Conservation (phyloP, 2,888 invertebrate genomes). For the Perizoma flavofasciatum region DNA sequence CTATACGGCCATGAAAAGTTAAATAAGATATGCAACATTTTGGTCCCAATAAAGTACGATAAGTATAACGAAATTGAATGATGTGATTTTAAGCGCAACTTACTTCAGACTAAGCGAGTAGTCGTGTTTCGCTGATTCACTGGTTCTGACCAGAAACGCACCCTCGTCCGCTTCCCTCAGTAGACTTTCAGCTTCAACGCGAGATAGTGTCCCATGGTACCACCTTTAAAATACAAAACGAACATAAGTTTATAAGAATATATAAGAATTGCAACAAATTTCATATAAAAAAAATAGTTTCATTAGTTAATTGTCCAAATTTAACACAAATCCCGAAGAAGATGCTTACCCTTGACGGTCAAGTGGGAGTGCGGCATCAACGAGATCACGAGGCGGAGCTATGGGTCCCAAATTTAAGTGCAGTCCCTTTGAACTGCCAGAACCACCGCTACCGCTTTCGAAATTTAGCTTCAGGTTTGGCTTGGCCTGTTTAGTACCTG, state of each 20-base stretch:
- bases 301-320: no score
- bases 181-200: conserved; percentile 95
- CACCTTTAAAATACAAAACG: conserved; percentile 83
- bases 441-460: conserved; percentile 79
- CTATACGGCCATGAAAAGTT: no score
- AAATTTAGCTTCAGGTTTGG: conserved; percentile 91
- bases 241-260: not conserved
- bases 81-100: conserved; percentile 57
- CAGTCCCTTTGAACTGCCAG: conserved; percentile 80
- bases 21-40: no score
- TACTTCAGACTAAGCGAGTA: conserved; percentile 98
- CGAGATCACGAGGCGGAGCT: conserved; percentile 88
- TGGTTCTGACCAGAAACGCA: conserved; percentile 96
- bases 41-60: not conserved
- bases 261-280: no score
- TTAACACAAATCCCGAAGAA: not conserved
- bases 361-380: conserved; percentile 91
- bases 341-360: conserved; percentile 92
- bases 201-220: conserved; percentile 97
- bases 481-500: conserved; percentile 83
- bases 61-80: conserved; percentile 9
- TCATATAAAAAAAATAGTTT: no score
- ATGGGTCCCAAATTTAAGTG: conserved; percentile 88
- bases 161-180: conserved; percentile 93
- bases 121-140: conserved; percentile 96